Percentiles rank a stretch among this genome's conserved stretches.
Conservation (phyloP, 2,797 vertebrate species). For the Gymnothorax reevesii region DNA sequence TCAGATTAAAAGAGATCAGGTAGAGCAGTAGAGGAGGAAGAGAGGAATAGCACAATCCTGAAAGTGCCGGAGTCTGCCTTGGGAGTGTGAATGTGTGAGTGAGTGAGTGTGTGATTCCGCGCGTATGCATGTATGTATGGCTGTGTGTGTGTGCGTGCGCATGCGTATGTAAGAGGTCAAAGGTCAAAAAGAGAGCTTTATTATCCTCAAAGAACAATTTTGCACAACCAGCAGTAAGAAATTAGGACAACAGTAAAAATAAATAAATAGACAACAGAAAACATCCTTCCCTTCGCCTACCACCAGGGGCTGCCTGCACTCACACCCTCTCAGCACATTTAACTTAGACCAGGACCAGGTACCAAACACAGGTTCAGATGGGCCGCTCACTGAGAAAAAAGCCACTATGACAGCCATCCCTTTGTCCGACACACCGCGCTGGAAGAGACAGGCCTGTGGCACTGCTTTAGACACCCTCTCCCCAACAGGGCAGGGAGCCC, state of each 20-base stretch:
- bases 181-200: no score
- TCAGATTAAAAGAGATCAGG: background rate
- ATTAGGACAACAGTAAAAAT: no score
- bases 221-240: no score
- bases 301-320: background rate
- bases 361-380: background rate
- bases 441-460: background rate
- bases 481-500: background rate
- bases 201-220: no score
- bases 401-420: conserved; percentile 13
- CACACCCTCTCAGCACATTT: background rate
- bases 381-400: background rate
- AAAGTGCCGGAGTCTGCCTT: background rate
- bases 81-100: background rate
- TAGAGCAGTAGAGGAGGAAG: background rate
- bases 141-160: background rate
- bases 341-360: conserved; percentile 3
- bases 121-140: no score
- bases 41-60: background rate
- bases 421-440: background rate
- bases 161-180: no score
- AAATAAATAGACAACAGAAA: no score
- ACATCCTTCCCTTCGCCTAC: background rate
- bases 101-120: background rate
- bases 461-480: conserved; percentile 6